Conservation (phyloP, 2,888 invertebrate genomes). For the Amiota mariae region DNA sequence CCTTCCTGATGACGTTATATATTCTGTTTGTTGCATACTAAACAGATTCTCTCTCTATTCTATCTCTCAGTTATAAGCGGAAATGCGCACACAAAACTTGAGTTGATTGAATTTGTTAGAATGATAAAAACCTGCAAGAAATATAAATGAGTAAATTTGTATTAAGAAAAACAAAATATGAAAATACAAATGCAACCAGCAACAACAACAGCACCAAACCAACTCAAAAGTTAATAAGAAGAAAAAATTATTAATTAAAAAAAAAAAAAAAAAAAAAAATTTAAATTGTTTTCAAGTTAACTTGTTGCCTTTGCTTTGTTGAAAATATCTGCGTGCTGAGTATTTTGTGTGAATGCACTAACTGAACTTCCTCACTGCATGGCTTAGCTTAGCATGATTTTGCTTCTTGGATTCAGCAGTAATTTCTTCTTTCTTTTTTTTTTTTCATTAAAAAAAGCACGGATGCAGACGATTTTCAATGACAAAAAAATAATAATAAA, state of each 20-base stretch:
- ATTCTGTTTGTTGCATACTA: constrained; percentile 15
- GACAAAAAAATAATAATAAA: too few species aligned
- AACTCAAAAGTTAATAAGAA: neutral
- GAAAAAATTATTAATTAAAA: neutral
- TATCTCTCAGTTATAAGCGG: neutral
- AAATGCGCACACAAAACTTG: constrained; percentile 12
- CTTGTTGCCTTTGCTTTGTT: too few species aligned
- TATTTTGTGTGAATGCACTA: too few species aligned
- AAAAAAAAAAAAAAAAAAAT: neutral
- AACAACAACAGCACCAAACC: neutral
- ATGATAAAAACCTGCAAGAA: constrained; percentile 2
- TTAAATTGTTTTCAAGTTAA: too few species aligned
- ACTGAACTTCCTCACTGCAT: too few species aligned
- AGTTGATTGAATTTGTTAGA: neutral
- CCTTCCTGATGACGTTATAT: neutral
- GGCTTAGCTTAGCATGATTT: too few species aligned
- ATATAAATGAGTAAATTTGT: neutral
- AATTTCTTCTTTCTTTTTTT: too few species aligned
- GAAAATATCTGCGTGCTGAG: too few species aligned
- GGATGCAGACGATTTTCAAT: too few species aligned
- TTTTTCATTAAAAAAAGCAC: too few species aligned
- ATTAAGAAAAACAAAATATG: too few species aligned
- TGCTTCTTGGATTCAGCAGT: too few species aligned
- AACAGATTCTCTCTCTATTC: neutral
- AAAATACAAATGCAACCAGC: neutral